A percentile compares a stretch with the other conserved stretches of the same genome.
These are phyloP conservation scores for Phaethon lepturus DNA, from an alignment of 2,113 vertebrate genomes.

Conservation along the genomic window DNA sequence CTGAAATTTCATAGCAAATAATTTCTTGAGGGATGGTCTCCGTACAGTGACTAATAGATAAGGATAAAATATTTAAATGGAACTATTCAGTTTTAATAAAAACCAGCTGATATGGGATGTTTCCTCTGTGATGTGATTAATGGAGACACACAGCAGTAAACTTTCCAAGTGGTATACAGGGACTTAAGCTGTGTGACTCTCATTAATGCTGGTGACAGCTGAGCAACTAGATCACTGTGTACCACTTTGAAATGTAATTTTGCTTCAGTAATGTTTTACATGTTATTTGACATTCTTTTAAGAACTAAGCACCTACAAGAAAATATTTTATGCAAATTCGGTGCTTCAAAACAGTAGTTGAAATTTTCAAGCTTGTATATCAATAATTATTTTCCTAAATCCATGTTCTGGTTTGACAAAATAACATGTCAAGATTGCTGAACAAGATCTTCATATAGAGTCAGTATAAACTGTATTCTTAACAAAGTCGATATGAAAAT, in stretches of 20 bases:
- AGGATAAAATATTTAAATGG: constrained; percentile 4
- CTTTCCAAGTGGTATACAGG: not conserved
- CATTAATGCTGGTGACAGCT: not conserved
- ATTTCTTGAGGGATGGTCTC: not conserved
- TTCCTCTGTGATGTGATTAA: not conserved
- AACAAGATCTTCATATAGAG: not conserved
- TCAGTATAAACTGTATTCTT: not conserved
- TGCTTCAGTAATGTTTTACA: not conserved
- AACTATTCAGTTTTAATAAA: not conserved
- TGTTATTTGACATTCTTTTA: not conserved
- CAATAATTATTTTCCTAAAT: not conserved
- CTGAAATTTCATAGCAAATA: not conserved
- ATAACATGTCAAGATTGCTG: not conserved
- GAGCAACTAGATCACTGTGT: not conserved
- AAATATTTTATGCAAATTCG: not conserved
- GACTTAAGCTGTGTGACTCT: not conserved
- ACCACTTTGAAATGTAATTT: not conserved
- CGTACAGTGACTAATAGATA: not conserved
- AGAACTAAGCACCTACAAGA: not conserved
- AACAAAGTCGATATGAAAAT: not conserved
- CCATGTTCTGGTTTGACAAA: not conserved
- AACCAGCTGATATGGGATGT: not conserved
- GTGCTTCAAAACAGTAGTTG: not conserved
- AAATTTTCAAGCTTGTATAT: not conserved
- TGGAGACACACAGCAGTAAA: not conserved